Evolutionary conservation across 2,888 invertebrate genomes (phyloP).

Genomic region (Ichneumoninae sp.): DNA sequence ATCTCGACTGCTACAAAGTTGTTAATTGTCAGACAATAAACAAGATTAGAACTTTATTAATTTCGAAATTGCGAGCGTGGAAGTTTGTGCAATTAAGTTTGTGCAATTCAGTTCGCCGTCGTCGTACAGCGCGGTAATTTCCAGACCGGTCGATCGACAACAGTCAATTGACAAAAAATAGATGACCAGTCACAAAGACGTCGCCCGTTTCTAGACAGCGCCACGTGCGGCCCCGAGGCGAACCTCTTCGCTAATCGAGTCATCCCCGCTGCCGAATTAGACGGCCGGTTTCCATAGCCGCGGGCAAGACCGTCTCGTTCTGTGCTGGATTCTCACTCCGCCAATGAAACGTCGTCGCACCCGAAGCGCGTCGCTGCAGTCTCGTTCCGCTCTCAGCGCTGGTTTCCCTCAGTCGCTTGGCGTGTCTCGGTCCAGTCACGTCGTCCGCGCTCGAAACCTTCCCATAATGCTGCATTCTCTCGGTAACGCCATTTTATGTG

Average conservation of each 20-base stretch:
- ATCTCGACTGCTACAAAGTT: too few relatives aligned
- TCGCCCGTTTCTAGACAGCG: too few relatives aligned
- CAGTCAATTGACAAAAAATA: too few relatives aligned
- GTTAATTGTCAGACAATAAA: too few relatives aligned
- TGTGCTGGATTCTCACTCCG: not conserved
- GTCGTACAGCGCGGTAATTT: too few relatives aligned
- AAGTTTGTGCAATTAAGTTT: too few relatives aligned
- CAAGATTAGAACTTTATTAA: too few relatives aligned
- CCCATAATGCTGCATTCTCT: conserved; percentile 75
- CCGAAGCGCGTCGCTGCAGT: conserved; percentile 9
- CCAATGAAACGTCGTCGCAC: not conserved
- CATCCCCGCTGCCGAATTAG: not conserved
- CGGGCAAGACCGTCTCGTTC: not conserved
- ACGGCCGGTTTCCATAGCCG: not conserved
- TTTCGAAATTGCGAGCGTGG: too few relatives aligned
- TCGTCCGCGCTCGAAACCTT: conserved; percentile 39
- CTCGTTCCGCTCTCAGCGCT: not conserved
- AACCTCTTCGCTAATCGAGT: not conserved
- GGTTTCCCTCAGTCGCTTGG: conserved; percentile 12
- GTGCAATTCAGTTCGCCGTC: too few relatives aligned
- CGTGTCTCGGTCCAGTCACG: conserved; percentile 10
- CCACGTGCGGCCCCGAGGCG: not conserved
- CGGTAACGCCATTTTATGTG: conserved; percentile 82
- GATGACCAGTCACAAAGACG: too few relatives aligned
- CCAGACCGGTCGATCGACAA: too few relatives aligned